Conservation (phyloP, 2,797 vertebrate genomes). For the Mallotus villosus region DNA sequence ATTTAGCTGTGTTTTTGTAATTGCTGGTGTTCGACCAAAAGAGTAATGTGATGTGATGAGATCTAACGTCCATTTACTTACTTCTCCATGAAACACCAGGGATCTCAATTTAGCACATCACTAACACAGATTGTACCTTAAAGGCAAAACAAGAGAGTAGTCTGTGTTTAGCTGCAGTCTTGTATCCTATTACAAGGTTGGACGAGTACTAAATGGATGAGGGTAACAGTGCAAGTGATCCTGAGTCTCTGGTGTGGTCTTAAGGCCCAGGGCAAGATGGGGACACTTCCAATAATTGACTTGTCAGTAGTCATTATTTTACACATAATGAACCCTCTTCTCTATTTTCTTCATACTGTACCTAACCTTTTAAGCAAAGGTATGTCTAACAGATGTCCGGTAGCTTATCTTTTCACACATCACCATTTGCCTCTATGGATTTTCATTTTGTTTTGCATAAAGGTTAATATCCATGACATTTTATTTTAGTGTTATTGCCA, state of each 20-base stretch:
- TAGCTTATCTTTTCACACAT: background rate
- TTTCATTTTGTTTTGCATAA: no score
- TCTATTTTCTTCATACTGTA: background rate
- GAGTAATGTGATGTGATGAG: background rate
- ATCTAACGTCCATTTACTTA: background rate
- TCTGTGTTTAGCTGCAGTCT: slow-evolving; percentile 32
- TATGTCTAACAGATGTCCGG: background rate
- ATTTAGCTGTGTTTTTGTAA: background rate
- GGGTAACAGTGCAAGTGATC: slow-evolving; percentile 42
- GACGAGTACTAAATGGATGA: slow-evolving; percentile 46
- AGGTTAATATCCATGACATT: no score
- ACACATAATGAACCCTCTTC: background rate
- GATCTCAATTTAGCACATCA: background rate
- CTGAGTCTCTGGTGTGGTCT: slow-evolving; percentile 30
- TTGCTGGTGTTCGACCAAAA: background rate
- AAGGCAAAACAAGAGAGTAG: slow-evolving; percentile 12
- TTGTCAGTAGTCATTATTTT: background rate
- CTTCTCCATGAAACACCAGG: background rate
- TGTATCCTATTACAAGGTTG: slow-evolving; percentile 34
- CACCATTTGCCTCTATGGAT: background rate
- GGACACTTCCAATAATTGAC: background rate
- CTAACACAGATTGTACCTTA: background rate
- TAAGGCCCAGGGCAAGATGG: slow-evolving; percentile 23
- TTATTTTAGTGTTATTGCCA: no score
- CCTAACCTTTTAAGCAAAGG: background rate